Evolutionary conservation across 37 sponge, comb jelly and placozoan species (phyloP).

Genomic region (Ephydatia muelleri): DNA sequence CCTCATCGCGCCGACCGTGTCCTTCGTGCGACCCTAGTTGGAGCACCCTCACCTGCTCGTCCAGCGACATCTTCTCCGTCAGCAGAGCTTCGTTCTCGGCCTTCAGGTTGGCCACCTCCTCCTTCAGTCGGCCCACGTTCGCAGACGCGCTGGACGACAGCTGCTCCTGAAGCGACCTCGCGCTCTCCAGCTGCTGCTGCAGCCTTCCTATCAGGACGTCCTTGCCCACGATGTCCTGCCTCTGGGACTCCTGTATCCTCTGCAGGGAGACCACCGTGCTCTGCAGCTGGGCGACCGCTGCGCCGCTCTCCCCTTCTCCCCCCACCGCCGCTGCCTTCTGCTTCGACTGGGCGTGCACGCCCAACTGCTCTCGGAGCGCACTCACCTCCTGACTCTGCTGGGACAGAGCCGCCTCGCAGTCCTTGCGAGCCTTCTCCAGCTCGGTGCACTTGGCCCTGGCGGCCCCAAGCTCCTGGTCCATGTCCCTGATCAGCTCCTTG

Average conservation of each 20-base stretch:
- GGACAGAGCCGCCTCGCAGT: slow-evolving; percentile 11
- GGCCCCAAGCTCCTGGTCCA: slow-evolving; percentile 35
- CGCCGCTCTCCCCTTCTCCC: not conserved
- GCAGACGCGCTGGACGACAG: not conserved
- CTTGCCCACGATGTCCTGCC: slow-evolving; percentile 50
- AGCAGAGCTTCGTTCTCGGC: slow-evolving; percentile 76
- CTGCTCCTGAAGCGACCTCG: not conserved
- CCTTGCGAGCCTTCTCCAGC: slow-evolving; percentile 27
- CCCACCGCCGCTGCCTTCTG: no score
- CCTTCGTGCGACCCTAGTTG: slow-evolving; percentile 9
- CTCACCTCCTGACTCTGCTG: slow-evolving; percentile 23
- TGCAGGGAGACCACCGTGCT: slow-evolving; percentile 40
- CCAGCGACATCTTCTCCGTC: slow-evolving; percentile 56
- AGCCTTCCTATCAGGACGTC: slow-evolving; percentile 42
- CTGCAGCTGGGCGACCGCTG: slow-evolving; percentile 43
- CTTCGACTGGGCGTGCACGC: slow-evolving; percentile 3
- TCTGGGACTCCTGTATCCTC: slow-evolving; percentile 54
- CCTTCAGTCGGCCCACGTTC: slow-evolving; percentile 24
- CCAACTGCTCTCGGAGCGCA: slow-evolving; percentile 31
- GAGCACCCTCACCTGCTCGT: slow-evolving; percentile 27
- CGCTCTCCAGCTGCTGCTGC: slow-evolving; percentile 18
- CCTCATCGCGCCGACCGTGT: not conserved
- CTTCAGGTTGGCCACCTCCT: slow-evolving; percentile 21
- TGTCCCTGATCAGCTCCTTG: slow-evolving; percentile 85
- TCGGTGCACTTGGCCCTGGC: slow-evolving; percentile 20